These are phyloP conservation scores for Coelopa frigida DNA, from an alignment of 1,140 invertebrate genomes.

Conservation along the genomic window DNA sequence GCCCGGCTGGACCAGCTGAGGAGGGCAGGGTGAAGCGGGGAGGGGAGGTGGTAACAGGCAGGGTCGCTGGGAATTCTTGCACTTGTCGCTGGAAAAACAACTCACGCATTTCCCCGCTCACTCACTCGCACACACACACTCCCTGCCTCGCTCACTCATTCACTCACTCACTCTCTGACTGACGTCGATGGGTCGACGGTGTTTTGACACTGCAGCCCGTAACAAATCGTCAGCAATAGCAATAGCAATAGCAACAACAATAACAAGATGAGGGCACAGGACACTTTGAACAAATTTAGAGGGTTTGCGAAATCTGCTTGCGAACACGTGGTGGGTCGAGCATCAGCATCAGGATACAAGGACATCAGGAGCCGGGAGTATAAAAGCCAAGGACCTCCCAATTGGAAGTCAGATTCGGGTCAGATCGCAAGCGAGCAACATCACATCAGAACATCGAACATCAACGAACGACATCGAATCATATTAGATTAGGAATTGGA, in stretches of 20 bases:
- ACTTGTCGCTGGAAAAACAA: no score
- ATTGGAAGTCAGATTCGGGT: slow-evolving; percentile 40
- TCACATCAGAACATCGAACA: no score
- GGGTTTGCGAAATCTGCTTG: no score
- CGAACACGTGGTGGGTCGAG: background rate
- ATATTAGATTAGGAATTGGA: no score
- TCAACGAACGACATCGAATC: no score
- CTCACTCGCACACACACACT: no score
- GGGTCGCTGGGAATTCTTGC: slow-evolving; percentile 41
- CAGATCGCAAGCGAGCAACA: slow-evolving; percentile 22
- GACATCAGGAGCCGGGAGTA: no score
- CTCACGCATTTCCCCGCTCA: no score
- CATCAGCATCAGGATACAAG: slow-evolving; percentile 18
- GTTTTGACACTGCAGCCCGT: slow-evolving; percentile 40
- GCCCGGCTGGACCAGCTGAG: background rate
- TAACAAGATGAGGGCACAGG: slow-evolving; percentile 10
- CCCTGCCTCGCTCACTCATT: no score
- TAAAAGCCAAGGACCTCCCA: slow-evolving; percentile 34
- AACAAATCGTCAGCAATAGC: slow-evolving; percentile 31
- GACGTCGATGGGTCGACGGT: slow-evolving; percentile 3
- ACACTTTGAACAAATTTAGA: slow-evolving; percentile 2
- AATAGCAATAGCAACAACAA: background rate
- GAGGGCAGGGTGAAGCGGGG: background rate
- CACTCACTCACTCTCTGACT: no score
- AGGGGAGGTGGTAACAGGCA: slow-evolving; percentile 1